Evolutionary conservation across 1,140 invertebrate genomes (phyloP).

Genomic region (Thaumatotibia leucotreta): DNA sequence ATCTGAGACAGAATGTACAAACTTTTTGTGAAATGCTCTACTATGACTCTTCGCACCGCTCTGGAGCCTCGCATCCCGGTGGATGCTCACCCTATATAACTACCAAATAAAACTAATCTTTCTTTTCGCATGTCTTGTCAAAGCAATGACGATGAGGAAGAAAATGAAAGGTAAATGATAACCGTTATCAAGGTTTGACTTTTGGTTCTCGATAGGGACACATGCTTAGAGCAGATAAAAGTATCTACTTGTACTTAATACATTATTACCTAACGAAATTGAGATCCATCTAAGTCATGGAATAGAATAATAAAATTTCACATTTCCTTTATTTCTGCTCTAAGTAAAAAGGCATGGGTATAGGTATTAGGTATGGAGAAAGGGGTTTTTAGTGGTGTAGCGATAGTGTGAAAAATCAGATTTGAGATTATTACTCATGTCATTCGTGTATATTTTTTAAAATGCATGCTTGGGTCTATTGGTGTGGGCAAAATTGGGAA

Average conservation of each 20-base stretch:
- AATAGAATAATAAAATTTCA: not conserved
- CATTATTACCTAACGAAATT: too few relatives aligned
- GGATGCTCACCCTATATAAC: not conserved
- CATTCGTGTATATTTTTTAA: too few relatives aligned
- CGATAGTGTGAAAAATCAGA: too few relatives aligned
- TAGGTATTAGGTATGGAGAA: not conserved
- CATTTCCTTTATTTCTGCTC: not conserved
- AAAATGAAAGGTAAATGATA: slow-evolving; percentile 7
- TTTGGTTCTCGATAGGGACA: not conserved
- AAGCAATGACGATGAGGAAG: slow-evolving; percentile 10
- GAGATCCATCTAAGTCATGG: not conserved
- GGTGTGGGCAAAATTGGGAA: too few relatives aligned
- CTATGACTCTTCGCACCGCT: not conserved
- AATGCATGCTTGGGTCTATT: too few relatives aligned
- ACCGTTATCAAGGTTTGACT: not conserved
- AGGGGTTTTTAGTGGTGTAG: too few relatives aligned
- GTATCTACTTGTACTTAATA: too few relatives aligned
- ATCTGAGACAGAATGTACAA: too few relatives aligned
- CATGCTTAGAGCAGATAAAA: not conserved
- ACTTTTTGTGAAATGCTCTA: too few relatives aligned
- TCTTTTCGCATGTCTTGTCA: slow-evolving; percentile 11
- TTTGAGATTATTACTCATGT: too few relatives aligned
- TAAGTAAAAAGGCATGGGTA: not conserved
- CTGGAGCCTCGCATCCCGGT: not conserved
- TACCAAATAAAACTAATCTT: slow-evolving; percentile 8